Evolutionary conservation across 2,113 vertebrate species (phyloP).

Genomic region (Vombatus ursinus): DNA sequence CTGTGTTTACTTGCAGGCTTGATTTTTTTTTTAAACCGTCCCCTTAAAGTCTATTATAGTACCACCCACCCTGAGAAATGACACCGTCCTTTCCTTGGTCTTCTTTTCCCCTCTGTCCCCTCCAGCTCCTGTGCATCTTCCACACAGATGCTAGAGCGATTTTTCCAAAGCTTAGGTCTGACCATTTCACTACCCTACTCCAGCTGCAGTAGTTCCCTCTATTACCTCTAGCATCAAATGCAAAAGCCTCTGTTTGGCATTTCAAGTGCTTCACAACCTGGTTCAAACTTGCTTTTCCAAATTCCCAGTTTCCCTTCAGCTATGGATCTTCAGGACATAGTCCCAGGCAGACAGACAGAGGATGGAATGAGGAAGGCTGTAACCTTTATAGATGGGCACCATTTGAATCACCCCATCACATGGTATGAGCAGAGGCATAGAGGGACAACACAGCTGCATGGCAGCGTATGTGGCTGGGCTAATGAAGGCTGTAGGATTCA

Average conservation of each 20-base stretch:
- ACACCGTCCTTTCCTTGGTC: neutral
- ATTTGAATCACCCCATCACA: too few relatives aligned
- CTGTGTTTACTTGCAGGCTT: neutral
- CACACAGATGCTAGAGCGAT: neutral
- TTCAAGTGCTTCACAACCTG: neutral
- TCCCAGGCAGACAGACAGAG: too few relatives aligned
- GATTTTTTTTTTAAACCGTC: neutral
- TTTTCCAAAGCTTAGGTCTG: neutral
- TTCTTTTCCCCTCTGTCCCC: neutral
- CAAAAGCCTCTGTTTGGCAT: neutral
- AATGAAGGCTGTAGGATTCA: too few relatives aligned
- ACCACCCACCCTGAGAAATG: neutral
- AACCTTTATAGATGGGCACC: too few relatives aligned
- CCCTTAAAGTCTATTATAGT: neutral
- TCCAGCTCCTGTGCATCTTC: neutral
- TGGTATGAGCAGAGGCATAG: too few relatives aligned
- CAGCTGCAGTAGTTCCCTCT: neutral
- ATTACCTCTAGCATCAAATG: neutral
- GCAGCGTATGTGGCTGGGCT: too few relatives aligned
- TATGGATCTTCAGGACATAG: too few relatives aligned
- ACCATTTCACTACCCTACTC: neutral
- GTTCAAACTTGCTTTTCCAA: neutral
- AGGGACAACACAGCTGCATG: too few relatives aligned
- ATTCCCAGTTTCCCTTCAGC: neutral
- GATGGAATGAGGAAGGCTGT: too few relatives aligned